phyloP scores from a whole-genome alignment of 2,888 invertebrate species.

The Acanthoscelides obtectus region DNA sequence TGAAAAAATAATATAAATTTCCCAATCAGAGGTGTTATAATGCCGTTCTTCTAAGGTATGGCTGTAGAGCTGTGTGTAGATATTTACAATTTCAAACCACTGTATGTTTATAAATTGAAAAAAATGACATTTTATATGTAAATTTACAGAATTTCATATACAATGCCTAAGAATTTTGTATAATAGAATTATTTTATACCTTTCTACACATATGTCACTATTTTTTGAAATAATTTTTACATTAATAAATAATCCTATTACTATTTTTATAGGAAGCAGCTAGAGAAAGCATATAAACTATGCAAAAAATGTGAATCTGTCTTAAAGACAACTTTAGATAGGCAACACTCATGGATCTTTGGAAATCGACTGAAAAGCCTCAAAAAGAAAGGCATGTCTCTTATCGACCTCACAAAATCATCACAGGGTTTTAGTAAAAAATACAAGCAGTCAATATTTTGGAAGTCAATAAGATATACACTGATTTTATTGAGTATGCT shows the following conservation, averaged over 20 bases:
- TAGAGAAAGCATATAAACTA: conserved; percentile 71
- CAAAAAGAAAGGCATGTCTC: conserved; percentile 21
- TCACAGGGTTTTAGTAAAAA: conserved; percentile 16
- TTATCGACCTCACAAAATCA: conserved; percentile 26
- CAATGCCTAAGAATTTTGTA: too few species aligned
- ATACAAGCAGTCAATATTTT: conserved; percentile 10
- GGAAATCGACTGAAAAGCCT: conserved; percentile 48
- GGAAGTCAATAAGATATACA: conserved; percentile 11
- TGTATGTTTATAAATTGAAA: background rate
- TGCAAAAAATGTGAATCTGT: conserved; percentile 66
- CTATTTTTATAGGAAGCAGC: conserved; percentile 56
- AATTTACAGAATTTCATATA: too few species aligned
- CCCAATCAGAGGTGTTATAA: too few species aligned
- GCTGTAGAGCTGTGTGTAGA: too few species aligned
- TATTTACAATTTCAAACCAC: too few species aligned
- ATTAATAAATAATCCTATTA: too few species aligned
- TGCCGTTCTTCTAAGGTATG: too few species aligned
- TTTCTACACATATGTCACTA: too few species aligned
- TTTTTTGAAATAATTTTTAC: too few species aligned
- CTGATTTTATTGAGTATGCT: conserved; percentile 14
- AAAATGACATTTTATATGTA: too few species aligned
- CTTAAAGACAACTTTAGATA: conserved; percentile 60
- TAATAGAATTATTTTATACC: too few species aligned
- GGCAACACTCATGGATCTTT: conserved; percentile 65
- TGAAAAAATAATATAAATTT: too few species aligned